Evolutionary conservation across 2,888 invertebrate genomes (phyloP).

Genomic region (Mimumesa dahlbomi): DNA sequence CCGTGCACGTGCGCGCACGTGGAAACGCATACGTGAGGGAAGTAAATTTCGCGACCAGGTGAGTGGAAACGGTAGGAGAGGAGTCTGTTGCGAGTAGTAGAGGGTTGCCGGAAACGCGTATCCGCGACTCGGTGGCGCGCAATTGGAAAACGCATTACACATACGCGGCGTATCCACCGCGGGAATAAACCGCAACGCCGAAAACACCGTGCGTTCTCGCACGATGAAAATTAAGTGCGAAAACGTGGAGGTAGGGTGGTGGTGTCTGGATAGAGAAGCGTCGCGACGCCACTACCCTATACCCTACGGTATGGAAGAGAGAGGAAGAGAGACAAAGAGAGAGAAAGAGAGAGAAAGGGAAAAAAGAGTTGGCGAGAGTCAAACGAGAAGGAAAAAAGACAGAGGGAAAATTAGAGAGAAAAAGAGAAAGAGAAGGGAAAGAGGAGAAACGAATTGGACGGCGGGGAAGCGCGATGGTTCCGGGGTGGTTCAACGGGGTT

Average conservation of each 20-base stretch:
- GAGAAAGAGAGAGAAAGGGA: not conserved
- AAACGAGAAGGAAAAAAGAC: not conserved
- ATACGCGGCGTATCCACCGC: constrained; percentile 45
- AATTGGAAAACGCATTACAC: constrained; percentile 60
- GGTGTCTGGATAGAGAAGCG: constrained; percentile 14
- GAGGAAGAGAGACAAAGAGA: not conserved
- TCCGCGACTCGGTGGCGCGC: constrained; percentile 30
- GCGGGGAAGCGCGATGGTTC: not conserved
- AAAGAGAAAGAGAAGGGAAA: not conserved
- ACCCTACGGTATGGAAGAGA: not conserved
- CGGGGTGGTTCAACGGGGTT: constrained; percentile 22
- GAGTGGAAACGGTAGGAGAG: constrained; percentile 3
- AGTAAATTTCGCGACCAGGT: constrained; percentile 41
- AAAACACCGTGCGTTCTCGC: constrained; percentile 55
- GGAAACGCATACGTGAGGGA: not conserved
- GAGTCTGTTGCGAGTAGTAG: too few relatives aligned
- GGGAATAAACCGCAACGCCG: constrained; percentile 59
- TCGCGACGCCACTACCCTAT: not conserved
- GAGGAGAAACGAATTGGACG: constrained; percentile 5
- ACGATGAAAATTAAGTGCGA: constrained; percentile 59
- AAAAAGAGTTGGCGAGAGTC: not conserved
- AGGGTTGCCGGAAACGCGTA: not conserved
- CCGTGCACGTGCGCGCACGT: constrained; percentile 5
- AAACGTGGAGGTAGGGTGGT: too few relatives aligned
- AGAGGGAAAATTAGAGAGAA: not conserved